Evolutionary conservation across 2,888 invertebrate species (phyloP), one percentile per base, ranked within the genome.

Genomic region (Sturmia bella): DNA sequence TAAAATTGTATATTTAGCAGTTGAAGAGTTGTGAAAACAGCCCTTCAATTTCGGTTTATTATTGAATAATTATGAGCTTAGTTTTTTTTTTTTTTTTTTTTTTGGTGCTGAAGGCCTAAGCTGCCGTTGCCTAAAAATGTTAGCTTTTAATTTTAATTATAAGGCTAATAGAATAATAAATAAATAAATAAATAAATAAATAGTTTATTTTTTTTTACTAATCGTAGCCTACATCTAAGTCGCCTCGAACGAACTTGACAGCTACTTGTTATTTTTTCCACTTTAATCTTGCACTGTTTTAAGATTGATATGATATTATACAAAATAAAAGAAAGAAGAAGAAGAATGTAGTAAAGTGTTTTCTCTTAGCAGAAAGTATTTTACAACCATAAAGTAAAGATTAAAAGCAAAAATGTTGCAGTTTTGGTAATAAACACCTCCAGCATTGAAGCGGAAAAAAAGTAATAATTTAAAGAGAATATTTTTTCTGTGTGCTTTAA

Each of bases 301-400:
- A 69, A 76, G 66, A 68, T 76, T 76, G 69, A 76, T 69, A 69
- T 61, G 61, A 54, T 69, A 69, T 69, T 76, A 45, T 68, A 52
- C n/a, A n/a, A n/a, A n/a, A n/a, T n/a, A n/a, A n/a, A n/a, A n/a
- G 6, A 32, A 32, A 32, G 27, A 32, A 32, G 9, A 32, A 32
- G n/a, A 11, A 75, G 56, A 64, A 37, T 54, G 59, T 50, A 21
- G 59, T 61, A 41, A 50, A 63, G 54, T 56, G 63, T 54, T 61
- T 76, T 54, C 43, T 54, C 54, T n/a, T 19, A 48, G 54, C 61
- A 43, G n/a, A 73, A 32, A 63, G 48, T 11, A 0, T 13, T 13
- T 32, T 32, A 43, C 52, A 43, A 32, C 32, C 50, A 52, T 59
- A 24, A 41, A 68, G 43, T 37, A 57, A 50, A 56, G 12, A 52